Conservation (phyloP, 1,140 invertebrate genomes). For the Saxidomus purpurata region DNA sequence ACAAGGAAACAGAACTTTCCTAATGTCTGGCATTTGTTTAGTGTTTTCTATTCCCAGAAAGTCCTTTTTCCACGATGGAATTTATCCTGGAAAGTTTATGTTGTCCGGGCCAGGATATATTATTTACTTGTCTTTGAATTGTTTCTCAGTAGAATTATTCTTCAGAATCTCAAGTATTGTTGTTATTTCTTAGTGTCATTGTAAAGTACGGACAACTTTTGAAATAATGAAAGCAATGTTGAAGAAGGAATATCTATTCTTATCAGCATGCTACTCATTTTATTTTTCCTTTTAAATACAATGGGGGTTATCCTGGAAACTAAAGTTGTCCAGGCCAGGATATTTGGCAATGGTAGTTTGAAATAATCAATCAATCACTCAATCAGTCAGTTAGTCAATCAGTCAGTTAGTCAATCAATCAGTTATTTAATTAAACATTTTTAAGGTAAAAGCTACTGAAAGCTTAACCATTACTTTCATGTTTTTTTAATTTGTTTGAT, state of each 20-base stretch:
- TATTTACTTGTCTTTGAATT: no score
- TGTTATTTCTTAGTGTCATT: not conserved
- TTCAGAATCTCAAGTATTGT: not conserved
- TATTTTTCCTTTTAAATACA: not conserved
- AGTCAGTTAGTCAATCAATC: not conserved
- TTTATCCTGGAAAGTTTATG: no score
- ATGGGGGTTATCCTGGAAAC: constrained; percentile 32
- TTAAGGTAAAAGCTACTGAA: no score
- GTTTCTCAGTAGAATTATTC: not conserved
- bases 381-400: no score
- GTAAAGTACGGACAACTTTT: not conserved
- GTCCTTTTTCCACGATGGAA: not conserved
- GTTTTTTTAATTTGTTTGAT: no score
- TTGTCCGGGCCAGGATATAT: no score
- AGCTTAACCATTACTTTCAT: no score
- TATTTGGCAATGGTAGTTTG: not conserved
- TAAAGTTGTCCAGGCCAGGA: constrained; percentile 30
- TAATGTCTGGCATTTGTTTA: not conserved
- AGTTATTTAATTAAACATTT: no score
- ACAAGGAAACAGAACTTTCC: no score
- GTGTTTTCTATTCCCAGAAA: not conserved
- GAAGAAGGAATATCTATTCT: not conserved
- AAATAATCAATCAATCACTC: not conserved
- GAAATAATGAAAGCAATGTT: not conserved
- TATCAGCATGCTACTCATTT: not conserved